Conservation (phyloP, 2,113 vertebrate genomes). For the Sinosuthora webbiana region DNA sequence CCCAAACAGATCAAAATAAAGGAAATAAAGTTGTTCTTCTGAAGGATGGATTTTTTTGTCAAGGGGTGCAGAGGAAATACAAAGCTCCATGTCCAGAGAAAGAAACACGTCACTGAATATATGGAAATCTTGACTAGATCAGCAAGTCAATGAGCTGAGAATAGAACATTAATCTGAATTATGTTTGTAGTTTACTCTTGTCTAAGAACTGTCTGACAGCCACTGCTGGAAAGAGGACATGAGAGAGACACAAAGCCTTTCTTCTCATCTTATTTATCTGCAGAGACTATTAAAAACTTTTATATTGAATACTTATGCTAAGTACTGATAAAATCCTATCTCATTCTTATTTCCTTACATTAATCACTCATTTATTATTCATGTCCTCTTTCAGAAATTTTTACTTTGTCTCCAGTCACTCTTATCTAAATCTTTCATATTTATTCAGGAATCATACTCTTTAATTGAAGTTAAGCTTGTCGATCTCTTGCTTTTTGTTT, state of each 20-base stretch:
- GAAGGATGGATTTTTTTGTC: not conserved
- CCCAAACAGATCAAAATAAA: not conserved
- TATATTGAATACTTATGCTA: not conserved
- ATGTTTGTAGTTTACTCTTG: not conserved
- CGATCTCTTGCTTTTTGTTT: not conserved
- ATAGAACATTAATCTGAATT: not conserved
- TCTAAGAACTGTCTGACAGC: not conserved
- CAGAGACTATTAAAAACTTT: not conserved
- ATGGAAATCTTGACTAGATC: not conserved
- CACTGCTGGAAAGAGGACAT: not conserved
- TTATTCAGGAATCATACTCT: conserved; percentile 1
- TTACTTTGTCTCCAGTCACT: not conserved
- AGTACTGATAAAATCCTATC: not conserved
- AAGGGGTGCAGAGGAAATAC: not conserved
- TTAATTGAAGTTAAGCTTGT: not conserved
- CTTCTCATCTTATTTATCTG: not conserved
- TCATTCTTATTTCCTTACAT: not conserved
- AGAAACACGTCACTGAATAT: not conserved
- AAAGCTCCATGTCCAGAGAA: not conserved
- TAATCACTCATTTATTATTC: conserved; percentile 40
- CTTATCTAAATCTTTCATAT: conserved; percentile 13
- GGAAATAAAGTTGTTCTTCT: not conserved
- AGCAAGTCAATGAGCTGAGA: not conserved
- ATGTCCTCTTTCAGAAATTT: not conserved
- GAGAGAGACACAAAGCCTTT: not conserved